phyloP scores from a whole-genome alignment of 2,888 invertebrate genomes.

The Caenorhabditis plicata region DNA sequence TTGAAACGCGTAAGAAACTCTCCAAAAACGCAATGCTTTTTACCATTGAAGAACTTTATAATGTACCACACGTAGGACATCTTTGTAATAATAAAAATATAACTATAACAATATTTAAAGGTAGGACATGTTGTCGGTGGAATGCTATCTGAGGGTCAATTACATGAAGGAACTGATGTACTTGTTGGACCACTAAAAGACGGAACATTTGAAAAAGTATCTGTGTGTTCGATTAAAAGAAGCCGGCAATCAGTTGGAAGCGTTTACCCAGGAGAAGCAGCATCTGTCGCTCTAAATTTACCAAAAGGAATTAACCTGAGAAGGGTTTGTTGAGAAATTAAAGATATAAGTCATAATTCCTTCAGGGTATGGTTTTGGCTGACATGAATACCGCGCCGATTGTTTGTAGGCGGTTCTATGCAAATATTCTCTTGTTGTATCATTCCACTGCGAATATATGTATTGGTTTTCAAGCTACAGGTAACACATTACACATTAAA shows the following conservation, averaged over 20 bases:
- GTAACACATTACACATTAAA: constrained; percentile 13
- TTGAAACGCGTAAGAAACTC: constrained; percentile 35
- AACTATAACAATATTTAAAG: constrained; percentile 14
- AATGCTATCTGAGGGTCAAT: constrained; percentile 77
- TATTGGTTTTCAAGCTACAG: constrained; percentile 74
- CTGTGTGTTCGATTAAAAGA: constrained; percentile 74
- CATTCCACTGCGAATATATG: constrained; percentile 58
- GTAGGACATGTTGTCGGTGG: constrained; percentile 62
- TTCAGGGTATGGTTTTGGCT: constrained; percentile 79
- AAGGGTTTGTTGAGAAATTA: constrained; percentile 58
- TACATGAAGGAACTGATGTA: constrained; percentile 76
- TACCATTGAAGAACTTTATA: constrained; percentile 84
- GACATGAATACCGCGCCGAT: constrained; percentile 68
- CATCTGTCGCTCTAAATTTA: constrained; percentile 76
- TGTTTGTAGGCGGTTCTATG: constrained; percentile 72
- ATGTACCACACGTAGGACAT: constrained; percentile 71
- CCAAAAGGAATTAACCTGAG: constrained; percentile 47
- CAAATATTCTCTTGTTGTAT: constrained; percentile 82
- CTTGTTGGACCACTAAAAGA: constrained; percentile 68
- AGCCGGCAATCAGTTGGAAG: constrained; percentile 86
- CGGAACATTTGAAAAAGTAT: constrained; percentile 50
- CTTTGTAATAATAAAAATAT: background rate
- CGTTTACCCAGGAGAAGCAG: constrained; percentile 87
- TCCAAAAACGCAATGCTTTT: constrained; percentile 69
- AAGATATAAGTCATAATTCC: background rate